Evolutionary conservation across 1,140 invertebrate species (phyloP).

Genomic region (Bombyx mandarina): DNA sequence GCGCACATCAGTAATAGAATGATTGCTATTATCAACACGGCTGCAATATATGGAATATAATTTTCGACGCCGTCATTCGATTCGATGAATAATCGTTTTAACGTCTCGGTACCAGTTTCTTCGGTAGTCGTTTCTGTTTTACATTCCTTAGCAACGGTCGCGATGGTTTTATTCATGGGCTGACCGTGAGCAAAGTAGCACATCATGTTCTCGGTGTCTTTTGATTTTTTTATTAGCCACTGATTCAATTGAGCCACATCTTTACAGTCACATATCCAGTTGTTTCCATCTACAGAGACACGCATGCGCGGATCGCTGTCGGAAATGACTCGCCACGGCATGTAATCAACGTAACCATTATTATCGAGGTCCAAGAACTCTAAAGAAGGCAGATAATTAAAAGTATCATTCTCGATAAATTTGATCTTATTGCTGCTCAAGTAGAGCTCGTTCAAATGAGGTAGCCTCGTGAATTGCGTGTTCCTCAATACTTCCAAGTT

Average conservation of each 20-base stretch:
- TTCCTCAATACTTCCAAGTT: slow-evolving; percentile 81
- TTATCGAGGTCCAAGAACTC: slow-evolving; percentile 85
- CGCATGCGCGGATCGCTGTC: slow-evolving; percentile 72
- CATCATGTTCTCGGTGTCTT: slow-evolving; percentile 64
- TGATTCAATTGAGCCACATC: slow-evolving; percentile 75
- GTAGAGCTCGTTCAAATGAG: slow-evolving; percentile 84
- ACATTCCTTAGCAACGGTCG: slow-evolving; percentile 61
- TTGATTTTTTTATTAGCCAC: slow-evolving; percentile 72
- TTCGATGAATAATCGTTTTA: slow-evolving; percentile 69
- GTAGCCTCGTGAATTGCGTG: slow-evolving; percentile 82
- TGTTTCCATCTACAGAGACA: slow-evolving; percentile 78
- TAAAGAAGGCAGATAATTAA: slow-evolving; percentile 79
- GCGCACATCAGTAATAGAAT: slow-evolving; percentile 82
- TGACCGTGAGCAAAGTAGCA: slow-evolving; percentile 62
- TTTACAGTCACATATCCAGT: slow-evolving; percentile 82
- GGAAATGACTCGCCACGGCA: slow-evolving; percentile 77
- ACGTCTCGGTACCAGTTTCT: slow-evolving; percentile 68
- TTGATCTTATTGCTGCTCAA: slow-evolving; percentile 83
- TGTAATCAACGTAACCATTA: slow-evolving; percentile 84
- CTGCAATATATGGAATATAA: slow-evolving; percentile 87
- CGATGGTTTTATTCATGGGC: slow-evolving; percentile 65
- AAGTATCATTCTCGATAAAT: slow-evolving; percentile 83
- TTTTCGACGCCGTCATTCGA: slow-evolving; percentile 67
- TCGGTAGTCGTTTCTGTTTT: slow-evolving; percentile 60
- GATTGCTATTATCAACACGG: slow-evolving; percentile 81